Evolutionary conservation across 2,888 invertebrate species (phyloP).

Genomic region (Anarsia innoxiella): DNA sequence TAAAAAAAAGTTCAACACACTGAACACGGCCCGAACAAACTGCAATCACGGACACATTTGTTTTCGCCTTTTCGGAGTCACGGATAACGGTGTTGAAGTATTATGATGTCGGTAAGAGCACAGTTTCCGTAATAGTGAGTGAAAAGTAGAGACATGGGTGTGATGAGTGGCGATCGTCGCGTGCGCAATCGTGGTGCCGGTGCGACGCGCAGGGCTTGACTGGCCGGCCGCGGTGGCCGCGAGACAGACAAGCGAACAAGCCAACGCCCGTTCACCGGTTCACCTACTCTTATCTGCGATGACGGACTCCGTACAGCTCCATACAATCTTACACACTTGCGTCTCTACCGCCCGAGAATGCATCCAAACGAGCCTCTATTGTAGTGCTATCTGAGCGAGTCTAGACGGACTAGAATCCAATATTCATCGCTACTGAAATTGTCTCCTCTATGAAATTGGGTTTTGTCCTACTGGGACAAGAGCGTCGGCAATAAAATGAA

Average conservation of each 20-base stretch:
- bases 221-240: conserved; percentile 26
- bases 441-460: too few species aligned
- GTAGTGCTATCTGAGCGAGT: too few species aligned
- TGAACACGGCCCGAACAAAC: too few species aligned
- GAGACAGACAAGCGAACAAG: conserved; percentile 38
- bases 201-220: conserved; percentile 56
- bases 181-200: conserved; percentile 54
- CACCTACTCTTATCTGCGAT: conserved; percentile 67
- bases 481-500: too few species aligned
- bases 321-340: too few species aligned
- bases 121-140: conserved; percentile 49
- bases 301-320: conserved; percentile 34
- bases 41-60: conserved; percentile 18
- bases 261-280: conserved; percentile 68
- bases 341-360: conserved; percentile 22
- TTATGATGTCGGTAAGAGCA: conserved; percentile 33
- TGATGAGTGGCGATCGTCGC: conserved; percentile 50
- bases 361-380: conserved; percentile 32
- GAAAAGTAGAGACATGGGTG: conserved; percentile 51
- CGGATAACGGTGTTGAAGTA: conserved; percentile 17
- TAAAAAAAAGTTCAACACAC: too few species aligned
- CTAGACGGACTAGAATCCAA: too few species aligned
- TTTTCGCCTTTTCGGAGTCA: background rate
- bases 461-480: too few species aligned
- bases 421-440: too few species aligned